These are phyloP conservation scores for Babyrousa celebensis DNA, from an alignment of 2,797 vertebrate species.

Conservation along the genomic window DNA sequence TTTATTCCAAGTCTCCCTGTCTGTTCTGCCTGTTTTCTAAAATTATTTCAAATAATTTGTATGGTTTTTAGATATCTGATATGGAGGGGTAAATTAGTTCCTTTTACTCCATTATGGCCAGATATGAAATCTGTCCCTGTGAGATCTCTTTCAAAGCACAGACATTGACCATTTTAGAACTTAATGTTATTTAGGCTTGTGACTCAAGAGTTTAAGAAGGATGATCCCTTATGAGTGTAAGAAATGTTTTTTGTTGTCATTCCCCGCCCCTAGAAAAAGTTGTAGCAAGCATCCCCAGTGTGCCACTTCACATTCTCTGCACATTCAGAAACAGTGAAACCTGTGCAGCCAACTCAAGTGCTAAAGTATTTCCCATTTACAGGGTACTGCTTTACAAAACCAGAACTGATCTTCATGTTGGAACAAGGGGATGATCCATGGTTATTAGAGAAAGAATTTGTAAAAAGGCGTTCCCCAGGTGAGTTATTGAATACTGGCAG, in stretches of 20 bases:
- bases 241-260: neutral
- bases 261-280: neutral
- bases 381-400: conserved; percentile 74
- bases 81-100: neutral
- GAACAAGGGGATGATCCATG: conserved; percentile 66
- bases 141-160: neutral
- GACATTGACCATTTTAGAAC: neutral
- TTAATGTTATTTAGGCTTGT: conserved; percentile 22
- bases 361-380: conserved; percentile 36
- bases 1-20: neutral
- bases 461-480: conserved; percentile 48
- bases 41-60: neutral
- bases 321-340: neutral
- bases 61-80: neutral
- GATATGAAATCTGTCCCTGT: neutral
- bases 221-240: neutral
- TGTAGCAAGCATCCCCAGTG: neutral
- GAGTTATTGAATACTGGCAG: conserved; percentile 20
- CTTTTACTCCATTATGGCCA: neutral
- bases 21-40: neutral
- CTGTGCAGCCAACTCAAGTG: neutral
- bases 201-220: neutral
- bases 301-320: neutral
- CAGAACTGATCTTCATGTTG: conserved; percentile 70
- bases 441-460: conserved; percentile 49